Evolutionary conservation across 1,140 invertebrate genomes (phyloP).

Genomic region (Plectus sambesii): DNA sequence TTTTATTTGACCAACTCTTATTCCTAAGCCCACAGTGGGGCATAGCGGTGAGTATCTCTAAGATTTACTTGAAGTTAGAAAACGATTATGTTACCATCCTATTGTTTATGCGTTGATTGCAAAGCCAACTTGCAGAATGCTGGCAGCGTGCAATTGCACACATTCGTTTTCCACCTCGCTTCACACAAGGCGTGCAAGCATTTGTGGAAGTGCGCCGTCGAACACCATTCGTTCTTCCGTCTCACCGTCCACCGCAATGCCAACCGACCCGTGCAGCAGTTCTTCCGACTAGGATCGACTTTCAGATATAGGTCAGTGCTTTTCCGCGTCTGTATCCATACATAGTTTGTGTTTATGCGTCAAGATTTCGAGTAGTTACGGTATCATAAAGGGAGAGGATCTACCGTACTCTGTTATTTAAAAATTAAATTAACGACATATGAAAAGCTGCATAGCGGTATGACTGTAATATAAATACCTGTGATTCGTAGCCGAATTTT

Average conservation of each 20-base stretch:
- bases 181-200: slow-evolving; percentile 96
- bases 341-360: too few relatives aligned
- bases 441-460: too few relatives aligned
- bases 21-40: neutral
- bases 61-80: too few relatives aligned
- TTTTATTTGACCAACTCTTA: neutral
- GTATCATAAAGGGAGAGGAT: too few relatives aligned
- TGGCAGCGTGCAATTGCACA: slow-evolving; percentile 42
- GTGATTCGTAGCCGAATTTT: too few relatives aligned
- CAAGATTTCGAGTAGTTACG: too few relatives aligned
- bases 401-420: too few relatives aligned
- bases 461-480: too few relatives aligned
- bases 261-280: slow-evolving; percentile 23
- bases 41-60: neutral
- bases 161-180: slow-evolving; percentile 58
- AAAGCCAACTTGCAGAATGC: slow-evolving; percentile 18
- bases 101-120: neutral
- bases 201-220: slow-evolving; percentile 93
- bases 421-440: too few relatives aligned
- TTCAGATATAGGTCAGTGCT: slow-evolving; percentile 36
- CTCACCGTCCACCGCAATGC: slow-evolving; percentile 49
- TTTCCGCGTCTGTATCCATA: neutral
- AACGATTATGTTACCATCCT: neutral
- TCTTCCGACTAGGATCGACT: slow-evolving; percentile 40
- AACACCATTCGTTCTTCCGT: slow-evolving; percentile 95